phyloP scores from a whole-genome alignment of 2,888 invertebrate genomes.

The Ecliptopera silaceata region DNA sequence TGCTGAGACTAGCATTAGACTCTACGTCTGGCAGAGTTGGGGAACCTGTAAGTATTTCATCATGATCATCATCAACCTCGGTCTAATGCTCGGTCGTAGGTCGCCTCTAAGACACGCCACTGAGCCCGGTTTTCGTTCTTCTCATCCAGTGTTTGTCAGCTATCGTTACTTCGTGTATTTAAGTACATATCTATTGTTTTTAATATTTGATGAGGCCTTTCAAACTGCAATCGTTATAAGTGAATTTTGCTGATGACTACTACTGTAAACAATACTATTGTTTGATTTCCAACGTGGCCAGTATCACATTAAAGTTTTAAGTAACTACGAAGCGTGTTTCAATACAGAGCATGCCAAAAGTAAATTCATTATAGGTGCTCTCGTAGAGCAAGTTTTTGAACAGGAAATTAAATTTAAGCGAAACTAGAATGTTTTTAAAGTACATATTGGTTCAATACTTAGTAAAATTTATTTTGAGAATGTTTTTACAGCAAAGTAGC shows the following conservation, averaged over 20 bases:
- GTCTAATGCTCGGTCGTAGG: too few relatives aligned
- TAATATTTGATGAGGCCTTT: too few relatives aligned
- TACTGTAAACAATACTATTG: too few relatives aligned
- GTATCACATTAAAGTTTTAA: slow-evolving; percentile 7
- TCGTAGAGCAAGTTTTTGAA: slow-evolving; percentile 25
- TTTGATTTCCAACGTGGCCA: background rate
- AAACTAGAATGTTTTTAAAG: slow-evolving; percentile 12
- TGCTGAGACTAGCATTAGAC: slow-evolving; percentile 90
- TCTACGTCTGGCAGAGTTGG: slow-evolving; percentile 93
- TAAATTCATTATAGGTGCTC: slow-evolving; percentile 33
- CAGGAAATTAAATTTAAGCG: slow-evolving; percentile 34
- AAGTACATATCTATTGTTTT: too few relatives aligned
- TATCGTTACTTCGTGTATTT: too few relatives aligned
- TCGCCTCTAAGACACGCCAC: too few relatives aligned
- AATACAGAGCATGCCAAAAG: slow-evolving; percentile 33
- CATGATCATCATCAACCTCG: too few relatives aligned
- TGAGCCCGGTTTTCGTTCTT: too few relatives aligned
- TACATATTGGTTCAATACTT: slow-evolving; percentile 1
- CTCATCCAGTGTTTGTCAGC: too few relatives aligned
- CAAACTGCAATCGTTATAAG: too few relatives aligned
- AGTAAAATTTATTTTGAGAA: background rate
- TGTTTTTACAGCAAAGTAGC: background rate
- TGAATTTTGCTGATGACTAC: too few relatives aligned
- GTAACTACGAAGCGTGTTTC: slow-evolving; percentile 20
- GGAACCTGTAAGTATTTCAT: slow-evolving; percentile 86